Conservation (phyloP, 2,888 invertebrate genomes). For the Chymomyza caudatula region DNA sequence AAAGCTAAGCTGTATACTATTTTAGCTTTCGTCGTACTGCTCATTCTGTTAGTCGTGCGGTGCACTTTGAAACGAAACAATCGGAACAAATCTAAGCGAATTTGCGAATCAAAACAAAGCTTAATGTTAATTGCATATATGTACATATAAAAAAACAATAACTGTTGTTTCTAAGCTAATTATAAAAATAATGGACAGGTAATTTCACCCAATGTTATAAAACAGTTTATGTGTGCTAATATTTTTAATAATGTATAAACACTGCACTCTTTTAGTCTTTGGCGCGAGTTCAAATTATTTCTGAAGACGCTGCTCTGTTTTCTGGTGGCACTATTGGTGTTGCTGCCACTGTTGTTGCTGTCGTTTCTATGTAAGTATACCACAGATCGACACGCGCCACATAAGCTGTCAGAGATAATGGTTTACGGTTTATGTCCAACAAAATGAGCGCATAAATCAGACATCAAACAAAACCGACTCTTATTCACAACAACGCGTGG, state of each 20-base stretch:
- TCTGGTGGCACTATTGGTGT: slow-evolving; percentile 61
- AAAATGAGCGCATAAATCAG: slow-evolving; percentile 21
- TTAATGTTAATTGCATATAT: not conserved
- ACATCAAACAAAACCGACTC: slow-evolving; percentile 45
- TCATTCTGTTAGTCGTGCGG: slow-evolving; percentile 43
- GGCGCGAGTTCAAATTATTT: slow-evolving; percentile 70
- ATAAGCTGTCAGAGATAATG: slow-evolving; percentile 15
- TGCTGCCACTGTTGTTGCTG: slow-evolving; percentile 70
- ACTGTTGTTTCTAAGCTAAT: not conserved
- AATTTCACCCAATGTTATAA: too few species aligned
- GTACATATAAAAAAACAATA: slow-evolving; percentile 5
- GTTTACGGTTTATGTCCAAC: not conserved
- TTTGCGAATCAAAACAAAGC: not conserved
- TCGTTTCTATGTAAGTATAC: slow-evolving; percentile 76
- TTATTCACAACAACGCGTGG: slow-evolving; percentile 55
- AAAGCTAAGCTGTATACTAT: not conserved
- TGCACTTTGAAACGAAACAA: slow-evolving; percentile 28
- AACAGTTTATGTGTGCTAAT: not conserved
- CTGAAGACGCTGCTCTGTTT: slow-evolving; percentile 74
- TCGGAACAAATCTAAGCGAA: not conserved
- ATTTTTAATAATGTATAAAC: not conserved
- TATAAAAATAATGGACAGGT: slow-evolving; percentile 29
- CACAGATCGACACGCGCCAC: slow-evolving; percentile 16
- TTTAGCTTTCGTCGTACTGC: not conserved
- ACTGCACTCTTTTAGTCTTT: slow-evolving; percentile 57